Percentiles rank a stretch among this genome's conserved stretches.
Conservation (phyloP, 1,140 invertebrate genomes). For the Micrasema longulum region DNA sequence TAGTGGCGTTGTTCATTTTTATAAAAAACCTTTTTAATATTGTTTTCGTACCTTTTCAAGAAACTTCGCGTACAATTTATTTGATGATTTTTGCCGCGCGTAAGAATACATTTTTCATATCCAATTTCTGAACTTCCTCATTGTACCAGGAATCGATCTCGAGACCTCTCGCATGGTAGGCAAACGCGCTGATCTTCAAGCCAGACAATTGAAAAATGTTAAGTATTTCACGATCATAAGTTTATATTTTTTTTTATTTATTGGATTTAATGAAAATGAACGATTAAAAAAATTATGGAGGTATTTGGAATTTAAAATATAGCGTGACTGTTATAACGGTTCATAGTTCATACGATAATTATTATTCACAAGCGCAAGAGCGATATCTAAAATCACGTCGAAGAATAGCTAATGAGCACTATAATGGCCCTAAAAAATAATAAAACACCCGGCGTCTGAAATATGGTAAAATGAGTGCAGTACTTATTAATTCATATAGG, state of each 20-base stretch:
- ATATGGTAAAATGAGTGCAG: conserved; percentile 42
- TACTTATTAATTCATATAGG: conserved; percentile 51
- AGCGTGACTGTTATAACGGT: conserved; percentile 4
- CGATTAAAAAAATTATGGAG: not conserved
- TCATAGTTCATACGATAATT: not conserved
- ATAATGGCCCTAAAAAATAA: conserved; percentile 45
- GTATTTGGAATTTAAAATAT: not conserved
- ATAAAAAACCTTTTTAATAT: no score
- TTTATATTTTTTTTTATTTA: not conserved
- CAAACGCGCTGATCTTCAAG: no score
- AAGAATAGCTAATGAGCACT: conserved; percentile 53
- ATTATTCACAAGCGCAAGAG: not conserved
- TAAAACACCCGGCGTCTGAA: conserved; percentile 22
- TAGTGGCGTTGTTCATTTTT: no score
- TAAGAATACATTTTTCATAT: no score
- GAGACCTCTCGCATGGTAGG: no score
- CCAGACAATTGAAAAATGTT: not conserved
- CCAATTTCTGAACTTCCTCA: no score
- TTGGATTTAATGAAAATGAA: not conserved
- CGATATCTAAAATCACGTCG: conserved; percentile 34
- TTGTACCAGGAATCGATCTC: no score
- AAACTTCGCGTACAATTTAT: no score
- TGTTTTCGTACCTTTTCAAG: no score
- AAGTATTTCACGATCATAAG: not conserved
- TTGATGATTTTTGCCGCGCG: no score